Percentiles rank a stretch among this genome's conserved stretches.
Evolutionary conservation across 2,888 invertebrate species (phyloP).

Genomic region (Rhopalosiphum nymphaeae): DNA sequence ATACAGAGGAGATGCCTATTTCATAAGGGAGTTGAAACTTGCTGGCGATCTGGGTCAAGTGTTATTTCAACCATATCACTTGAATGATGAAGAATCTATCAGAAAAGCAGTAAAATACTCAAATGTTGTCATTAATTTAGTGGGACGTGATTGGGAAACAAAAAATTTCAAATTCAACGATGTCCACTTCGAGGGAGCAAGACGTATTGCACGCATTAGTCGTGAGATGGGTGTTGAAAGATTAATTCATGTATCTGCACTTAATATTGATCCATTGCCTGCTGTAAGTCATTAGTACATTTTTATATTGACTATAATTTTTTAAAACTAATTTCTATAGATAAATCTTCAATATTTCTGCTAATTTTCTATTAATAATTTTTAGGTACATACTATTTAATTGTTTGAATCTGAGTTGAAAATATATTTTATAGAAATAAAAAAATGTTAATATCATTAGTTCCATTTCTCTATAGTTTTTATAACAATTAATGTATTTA

Average conservation of each 20-base stretch:
- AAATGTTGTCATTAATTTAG: constrained; percentile 95
- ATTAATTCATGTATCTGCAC: constrained; percentile 90
- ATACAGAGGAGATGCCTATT: constrained; percentile 89
- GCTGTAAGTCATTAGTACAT: constrained; percentile 44
- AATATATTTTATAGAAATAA: not conserved
- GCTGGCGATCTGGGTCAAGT: constrained; percentile 96
- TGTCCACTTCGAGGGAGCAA: constrained; percentile 88
- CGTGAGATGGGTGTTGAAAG: constrained; percentile 87
- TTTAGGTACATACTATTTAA: not conserved
- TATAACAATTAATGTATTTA: not conserved
- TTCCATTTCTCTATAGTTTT: not conserved
- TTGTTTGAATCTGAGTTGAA: not conserved
- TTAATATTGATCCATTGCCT: constrained; percentile 77
- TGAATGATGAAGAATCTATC: constrained; percentile 89
- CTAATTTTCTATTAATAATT: not conserved
- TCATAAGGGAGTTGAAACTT: constrained; percentile 81
- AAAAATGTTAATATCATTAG: not conserved
- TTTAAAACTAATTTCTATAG: not conserved
- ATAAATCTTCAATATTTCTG: not conserved
- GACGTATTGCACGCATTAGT: constrained; percentile 82
- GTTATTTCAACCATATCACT: constrained; percentile 85
- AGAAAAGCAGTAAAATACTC: constrained; percentile 90
- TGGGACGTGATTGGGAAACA: constrained; percentile 94
- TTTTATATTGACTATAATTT: not conserved
- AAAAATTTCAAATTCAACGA: constrained; percentile 88